Evolutionary conservation across 2,797 vertebrate genomes (phyloP), one percentile per base, ranked within the genome.

Genomic region (Neoniphon sammara): DNA sequence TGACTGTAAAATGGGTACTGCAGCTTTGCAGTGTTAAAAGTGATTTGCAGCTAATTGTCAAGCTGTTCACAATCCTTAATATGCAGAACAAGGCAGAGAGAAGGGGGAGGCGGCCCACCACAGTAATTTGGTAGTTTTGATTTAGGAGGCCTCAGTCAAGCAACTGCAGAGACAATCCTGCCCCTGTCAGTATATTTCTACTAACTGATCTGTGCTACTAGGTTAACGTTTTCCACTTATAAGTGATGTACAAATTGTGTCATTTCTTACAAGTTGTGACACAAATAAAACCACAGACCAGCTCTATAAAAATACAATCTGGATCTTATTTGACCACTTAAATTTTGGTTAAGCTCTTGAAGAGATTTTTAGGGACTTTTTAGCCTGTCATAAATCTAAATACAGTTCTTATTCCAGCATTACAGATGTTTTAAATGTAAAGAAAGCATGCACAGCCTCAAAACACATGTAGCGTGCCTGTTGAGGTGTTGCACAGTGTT

Each of bases 1-100:
- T 2, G 27, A 58, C 64, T 53, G 44, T 54, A 56, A 73, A 76
- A 66, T 54, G 52, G 57, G 12, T 50, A n/a, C 54, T 59, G 31
- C 5, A 7, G 21, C 25, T 7, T 61, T 34, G 52, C 15, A 2
- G 59, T 66, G 68, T 7, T 18, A 18, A 46, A 30, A 61, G 7
- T 27, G 62, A 61, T 83, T 78, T 11, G 18, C 27, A 21, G 76
- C 46, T 79, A 75, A 84, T 75, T 81, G 80, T 77, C 71, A 68
- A 77, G 81, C 78, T 82, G 78, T 66, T 77, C 59, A 50, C 46
- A 58, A 34, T 66, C 47, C 70, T 57, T 81, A 60, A 66, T 31
- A 14, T 9, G 3, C 52, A 30, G 70, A 70, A 70, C 68, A 66
- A 70, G 42, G 46, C 71, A 47, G 59, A 73, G 67, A 42, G 58